Evolutionary conservation across 2,113 vertebrate genomes (phyloP), one percentile per base, ranked within the genome.

Genomic region (Vidua chalybeata): DNA sequence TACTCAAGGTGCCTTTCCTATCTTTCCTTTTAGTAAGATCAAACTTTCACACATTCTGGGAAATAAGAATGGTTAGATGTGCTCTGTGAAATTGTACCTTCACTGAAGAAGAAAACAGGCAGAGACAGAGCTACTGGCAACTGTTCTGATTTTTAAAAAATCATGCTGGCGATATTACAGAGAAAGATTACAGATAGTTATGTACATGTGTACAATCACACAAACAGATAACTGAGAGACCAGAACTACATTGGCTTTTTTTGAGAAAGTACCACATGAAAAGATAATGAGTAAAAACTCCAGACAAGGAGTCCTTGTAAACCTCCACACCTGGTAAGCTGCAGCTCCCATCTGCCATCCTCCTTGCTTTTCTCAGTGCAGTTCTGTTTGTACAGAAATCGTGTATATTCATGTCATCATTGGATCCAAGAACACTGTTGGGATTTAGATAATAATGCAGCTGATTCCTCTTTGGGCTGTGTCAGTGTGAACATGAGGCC

Each of bases 1-100:
- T 71, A 87, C 59, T 93, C 82, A 96, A 96, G 92, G 91, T 95
- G 93, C 78, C 93, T 90, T 97, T 96, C 55, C 84, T 86, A 37
- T 43, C 71, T 84, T 86, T 71, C 39, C 33, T 74, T 87, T 93
- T 48, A 84, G 83, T 85, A 91, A 84, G 49, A 96, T 91, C 80
- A 96, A 83, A 80, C 89, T 90, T 93, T 23, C 11, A 2, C 77
- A 90, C 58, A 69, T 79, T 87, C 84, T 69, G 71, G 48, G 63
- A 85, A 91, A 80, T 74, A 88, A 61, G 55, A 90, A 80, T 1
- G 0, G 71, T 85, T 91, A 80, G 67, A 73, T 49, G 33, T 0
- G 3, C 37, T 79, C 46, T 80, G 30, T 88, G 91, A 77, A 90
- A 91, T 58, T 3, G 6, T 31, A 39, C 68, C 59, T 87, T 93